A percentile compares a stretch with the other conserved stretches of the same genome.
Evolutionary conservation across 2,113 vertebrate genomes (phyloP).

Genomic region (Esox niger): DNA sequence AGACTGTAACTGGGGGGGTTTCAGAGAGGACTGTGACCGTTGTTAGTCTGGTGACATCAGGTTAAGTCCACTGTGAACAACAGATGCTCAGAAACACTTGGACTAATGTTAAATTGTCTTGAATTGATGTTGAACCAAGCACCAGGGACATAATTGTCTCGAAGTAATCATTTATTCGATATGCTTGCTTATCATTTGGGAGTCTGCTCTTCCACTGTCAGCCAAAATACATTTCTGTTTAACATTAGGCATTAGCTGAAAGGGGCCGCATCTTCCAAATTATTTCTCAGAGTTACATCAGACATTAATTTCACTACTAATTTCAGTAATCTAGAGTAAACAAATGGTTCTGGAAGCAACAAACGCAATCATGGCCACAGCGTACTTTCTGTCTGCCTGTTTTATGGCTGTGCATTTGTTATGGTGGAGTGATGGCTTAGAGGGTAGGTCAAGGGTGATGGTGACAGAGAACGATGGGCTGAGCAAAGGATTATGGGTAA

Average conservation of each 20-base stretch:
- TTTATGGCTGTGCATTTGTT: slow-evolving; percentile 9
- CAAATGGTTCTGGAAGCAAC: slow-evolving; percentile 9
- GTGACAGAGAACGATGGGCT: too few relatives aligned
- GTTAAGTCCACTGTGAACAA: not conserved
- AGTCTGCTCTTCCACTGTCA: slow-evolving; percentile 3
- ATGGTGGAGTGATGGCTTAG: too few relatives aligned
- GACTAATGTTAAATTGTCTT: slow-evolving; percentile 26
- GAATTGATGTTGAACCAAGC: slow-evolving; percentile 13
- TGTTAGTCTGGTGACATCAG: too few relatives aligned
- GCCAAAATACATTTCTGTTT: slow-evolving; percentile 33
- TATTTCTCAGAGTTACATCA: slow-evolving; percentile 51
- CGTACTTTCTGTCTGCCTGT: slow-evolving; percentile 3
- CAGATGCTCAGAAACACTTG: not conserved
- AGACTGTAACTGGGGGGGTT: too few relatives aligned
- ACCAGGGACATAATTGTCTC: slow-evolving; percentile 20
- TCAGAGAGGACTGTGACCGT: not conserved
- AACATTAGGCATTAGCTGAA: slow-evolving; percentile 19
- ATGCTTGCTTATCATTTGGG: slow-evolving; percentile 15
- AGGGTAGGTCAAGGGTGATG: too few relatives aligned
- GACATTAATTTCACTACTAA: slow-evolving; percentile 30
- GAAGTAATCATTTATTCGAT: slow-evolving; percentile 16
- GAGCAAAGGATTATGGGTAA: too few relatives aligned
- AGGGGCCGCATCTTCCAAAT: not conserved
- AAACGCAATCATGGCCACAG: not conserved
- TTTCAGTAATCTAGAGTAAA: slow-evolving; percentile 17